Base-by-base conservation (phyloP, 2,113 vertebrate genomes). In the Manacus vitellinus region DNA sequence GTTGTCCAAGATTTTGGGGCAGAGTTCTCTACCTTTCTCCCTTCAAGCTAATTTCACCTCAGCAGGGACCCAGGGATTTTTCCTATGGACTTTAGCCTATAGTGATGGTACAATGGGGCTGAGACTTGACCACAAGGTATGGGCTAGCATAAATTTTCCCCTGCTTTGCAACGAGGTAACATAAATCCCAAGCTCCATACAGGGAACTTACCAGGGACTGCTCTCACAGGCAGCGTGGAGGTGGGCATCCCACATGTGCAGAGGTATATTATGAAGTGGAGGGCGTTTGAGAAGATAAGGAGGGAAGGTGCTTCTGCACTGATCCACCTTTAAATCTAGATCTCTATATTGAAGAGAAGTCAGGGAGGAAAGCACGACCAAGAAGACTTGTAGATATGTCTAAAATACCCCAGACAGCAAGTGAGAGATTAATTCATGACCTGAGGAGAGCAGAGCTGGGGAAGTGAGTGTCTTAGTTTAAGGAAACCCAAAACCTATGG, bases 341-440 rank as follows among this genome's bases (percentile, higher is more conserved):
- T 44, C n/a, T 23, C 16, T 23, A 2, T 31, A 58, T 9, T 54
- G 52, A 65, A 54, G 41, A 73, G 16, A 59, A n/a, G 23, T 17
- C 47, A 54, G 43, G 39, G 28, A 79, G 22, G 55, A 76, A 93
- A 73, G 25, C 33, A 55, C 0, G 0, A 52, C 18, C 62, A 93
- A 62, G n/a, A 15, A 65, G 28, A 51, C 33, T 73, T 80, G 44
- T 2, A 63, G 35, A 33, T 59, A 68, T 0, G 0, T 37, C 44
- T 85, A 31, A 77, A 87, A 72, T 63, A 72, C 8, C 39, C 28
- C 28, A 84, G 73, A 23, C 24, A 89, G 58, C 12, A 63, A 83
- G 47, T 0, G 3, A 84, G 28, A 73, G 43, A 77, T 43, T 51
- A 76, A 80, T 80, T 84, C 8, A 63, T 24, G 54, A 67, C 12